Percentiles rank a stretch among this genome's conserved stretches.
These are phyloP conservation scores for Heliothis virescens DNA, from an alignment of 1,140 invertebrate species.

Conservation along the genomic window DNA sequence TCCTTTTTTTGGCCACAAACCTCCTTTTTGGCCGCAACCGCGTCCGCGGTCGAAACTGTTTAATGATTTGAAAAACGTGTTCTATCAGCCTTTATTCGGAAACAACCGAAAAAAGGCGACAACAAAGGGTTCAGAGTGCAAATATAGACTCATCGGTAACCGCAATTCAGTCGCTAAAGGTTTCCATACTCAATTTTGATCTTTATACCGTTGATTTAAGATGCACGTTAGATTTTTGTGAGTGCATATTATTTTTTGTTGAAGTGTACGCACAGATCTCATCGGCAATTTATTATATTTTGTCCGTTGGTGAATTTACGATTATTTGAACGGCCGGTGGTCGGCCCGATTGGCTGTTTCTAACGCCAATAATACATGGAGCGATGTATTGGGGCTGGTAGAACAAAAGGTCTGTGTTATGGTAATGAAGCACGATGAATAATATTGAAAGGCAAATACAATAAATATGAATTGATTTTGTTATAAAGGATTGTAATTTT, in stretches of 20 bases:
- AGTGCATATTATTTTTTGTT: slow-evolving; percentile 60
- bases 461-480: slow-evolving; percentile 27
- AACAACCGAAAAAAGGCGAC: slow-evolving; percentile 85
- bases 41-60: slow-evolving; percentile 83
- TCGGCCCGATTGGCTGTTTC: slow-evolving; percentile 78
- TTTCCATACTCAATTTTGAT: slow-evolving; percentile 51
- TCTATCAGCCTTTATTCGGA: slow-evolving; percentile 85
- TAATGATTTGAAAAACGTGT: slow-evolving; percentile 86
- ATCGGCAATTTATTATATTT: slow-evolving; percentile 86
- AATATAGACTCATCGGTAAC: slow-evolving; percentile 77
- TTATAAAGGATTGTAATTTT: neutral
- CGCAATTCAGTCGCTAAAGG: slow-evolving; percentile 54
- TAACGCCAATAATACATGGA: slow-evolving; percentile 79
- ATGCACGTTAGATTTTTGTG: slow-evolving; percentile 50
- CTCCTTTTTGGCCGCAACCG: slow-evolving; percentile 75
- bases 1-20: slow-evolving; percentile 68
- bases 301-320: slow-evolving; percentile 84
- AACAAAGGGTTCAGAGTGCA: slow-evolving; percentile 83
- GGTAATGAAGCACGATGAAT: slow-evolving; percentile 31
- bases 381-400: slow-evolving; percentile 42
- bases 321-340: slow-evolving; percentile 83
- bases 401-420: slow-evolving; percentile 41
- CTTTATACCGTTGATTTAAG: slow-evolving; percentile 44
- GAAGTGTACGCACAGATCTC: slow-evolving; percentile 82
- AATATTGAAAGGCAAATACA: slow-evolving; percentile 42